Percentiles rank a stretch among this genome's conserved stretches.
Conservation (phyloP, 2,797 vertebrate species). For the Enteromius mattozi region DNA sequence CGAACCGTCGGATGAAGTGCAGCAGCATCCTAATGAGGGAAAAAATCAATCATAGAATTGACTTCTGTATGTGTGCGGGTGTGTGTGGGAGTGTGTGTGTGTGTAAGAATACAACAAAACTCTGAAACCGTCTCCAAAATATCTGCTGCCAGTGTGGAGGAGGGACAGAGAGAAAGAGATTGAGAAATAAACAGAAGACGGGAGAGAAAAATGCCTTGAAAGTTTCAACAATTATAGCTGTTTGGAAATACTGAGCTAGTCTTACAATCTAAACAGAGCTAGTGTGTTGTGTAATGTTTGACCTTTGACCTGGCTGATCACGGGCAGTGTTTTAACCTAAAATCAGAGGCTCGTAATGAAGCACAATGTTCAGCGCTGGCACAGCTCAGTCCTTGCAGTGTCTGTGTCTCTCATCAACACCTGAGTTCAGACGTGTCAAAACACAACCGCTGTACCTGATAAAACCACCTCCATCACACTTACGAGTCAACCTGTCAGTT, state of each 20-base stretch:
- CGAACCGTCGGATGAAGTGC: background rate
- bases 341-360: background rate
- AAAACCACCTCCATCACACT: background rate
- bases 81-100: slow-evolving; percentile 42
- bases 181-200: slow-evolving; percentile 37
- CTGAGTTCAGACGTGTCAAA: background rate
- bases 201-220: slow-evolving; percentile 1
- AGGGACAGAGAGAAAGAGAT: slow-evolving; percentile 15
- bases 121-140: slow-evolving; percentile 8
- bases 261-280: background rate
- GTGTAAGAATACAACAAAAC: slow-evolving; percentile 22
- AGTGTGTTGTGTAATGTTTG: background rate
- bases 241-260: background rate
- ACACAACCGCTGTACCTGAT: background rate
- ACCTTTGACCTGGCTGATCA: background rate
- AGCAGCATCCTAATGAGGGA: slow-evolving; percentile 12
- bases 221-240: slow-evolving; percentile 1
- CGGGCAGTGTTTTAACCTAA: background rate
- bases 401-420: background rate
- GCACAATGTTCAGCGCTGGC: background rate
- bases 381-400: background rate
- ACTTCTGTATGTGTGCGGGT: slow-evolving; percentile 23
- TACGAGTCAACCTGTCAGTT: background rate
- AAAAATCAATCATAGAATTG: slow-evolving; percentile 28
- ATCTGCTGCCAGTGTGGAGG: slow-evolving; percentile 30